phyloP scores from a whole-genome alignment of 1,140 invertebrate genomes.

The Stegodyphus mimosarum region DNA sequence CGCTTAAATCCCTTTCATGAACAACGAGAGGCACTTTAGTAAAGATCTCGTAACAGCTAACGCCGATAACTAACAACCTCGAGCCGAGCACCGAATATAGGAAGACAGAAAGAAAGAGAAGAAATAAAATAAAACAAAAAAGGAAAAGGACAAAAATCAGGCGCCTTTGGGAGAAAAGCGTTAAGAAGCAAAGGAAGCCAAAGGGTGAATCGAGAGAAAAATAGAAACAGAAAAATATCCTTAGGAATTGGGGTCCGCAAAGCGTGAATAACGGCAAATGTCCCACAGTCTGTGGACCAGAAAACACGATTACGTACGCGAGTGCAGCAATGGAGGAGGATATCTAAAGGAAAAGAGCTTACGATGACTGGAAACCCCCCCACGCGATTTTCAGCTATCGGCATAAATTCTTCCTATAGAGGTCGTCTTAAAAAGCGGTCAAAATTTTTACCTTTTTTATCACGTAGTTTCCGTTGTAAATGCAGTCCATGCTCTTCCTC shows the following conservation, averaged over 20 bases:
- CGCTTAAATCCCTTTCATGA: no score
- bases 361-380: conserved; percentile 4
- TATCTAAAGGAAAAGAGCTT: not conserved
- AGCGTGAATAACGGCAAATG: conserved; percentile 36
- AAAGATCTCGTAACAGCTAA: no score
- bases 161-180: no score
- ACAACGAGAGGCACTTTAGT: no score
- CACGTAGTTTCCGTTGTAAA: no score
- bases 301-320: conserved; percentile 15
- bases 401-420: no score
- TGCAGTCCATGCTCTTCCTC: no score
- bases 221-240: not conserved
- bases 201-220: not conserved
- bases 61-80: not conserved
- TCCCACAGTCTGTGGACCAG: not conserved
- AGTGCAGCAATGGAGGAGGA: not conserved
- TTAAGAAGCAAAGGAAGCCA: no score
- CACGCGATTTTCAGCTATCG: not conserved
- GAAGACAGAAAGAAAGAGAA: not conserved
- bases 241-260: not conserved
- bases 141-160: no score
- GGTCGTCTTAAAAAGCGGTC: no score
- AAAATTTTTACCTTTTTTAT: no score
- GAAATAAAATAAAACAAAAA: not conserved
- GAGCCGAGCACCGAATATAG: not conserved